Percentiles rank a stretch among this genome's conserved stretches.
Conservation (phyloP, 2,113 vertebrate species). For the Noturus placidus region DNA sequence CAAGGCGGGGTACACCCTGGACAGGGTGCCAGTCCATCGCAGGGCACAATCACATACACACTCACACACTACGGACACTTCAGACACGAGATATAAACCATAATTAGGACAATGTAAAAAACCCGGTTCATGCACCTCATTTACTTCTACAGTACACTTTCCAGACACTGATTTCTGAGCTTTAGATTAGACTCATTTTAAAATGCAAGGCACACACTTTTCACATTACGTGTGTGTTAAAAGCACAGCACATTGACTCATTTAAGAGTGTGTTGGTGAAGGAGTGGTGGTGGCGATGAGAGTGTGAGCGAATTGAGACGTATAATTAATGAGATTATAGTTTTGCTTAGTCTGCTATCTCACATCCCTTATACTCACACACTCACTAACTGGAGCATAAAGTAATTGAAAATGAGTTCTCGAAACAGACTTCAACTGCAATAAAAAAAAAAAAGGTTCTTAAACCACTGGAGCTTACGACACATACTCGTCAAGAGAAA, state of each 20-base stretch:
- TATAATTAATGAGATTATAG: constrained; percentile 48
- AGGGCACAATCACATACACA: too few species aligned
- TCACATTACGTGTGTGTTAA: constrained; percentile 22
- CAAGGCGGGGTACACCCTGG: too few species aligned
- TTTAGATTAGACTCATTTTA: not conserved
- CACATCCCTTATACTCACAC: not conserved
- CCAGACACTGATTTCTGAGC: not conserved
- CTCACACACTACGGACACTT: too few species aligned
- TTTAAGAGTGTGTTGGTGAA: not conserved
- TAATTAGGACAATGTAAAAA: not conserved
- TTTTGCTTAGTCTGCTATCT: constrained; percentile 13
- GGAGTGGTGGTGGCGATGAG: not conserved
- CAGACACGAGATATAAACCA: not conserved
- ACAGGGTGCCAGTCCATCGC: too few species aligned
- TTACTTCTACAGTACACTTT: not conserved
- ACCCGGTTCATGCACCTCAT: not conserved
- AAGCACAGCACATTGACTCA: constrained; percentile 17
- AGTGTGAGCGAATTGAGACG: constrained; percentile 31
- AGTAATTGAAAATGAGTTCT: not conserved
- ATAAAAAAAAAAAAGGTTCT: not conserved
- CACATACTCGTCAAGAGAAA: not conserved
- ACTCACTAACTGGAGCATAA: not conserved
- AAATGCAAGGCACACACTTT: constrained; percentile 16
- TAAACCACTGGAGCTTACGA: not conserved
- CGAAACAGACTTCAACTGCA: not conserved